A percentile compares a stretch with the other conserved stretches of the same genome.
Evolutionary conservation across 2,113 vertebrate species (phyloP).

Genomic region (Oenanthe melanoleuca): DNA sequence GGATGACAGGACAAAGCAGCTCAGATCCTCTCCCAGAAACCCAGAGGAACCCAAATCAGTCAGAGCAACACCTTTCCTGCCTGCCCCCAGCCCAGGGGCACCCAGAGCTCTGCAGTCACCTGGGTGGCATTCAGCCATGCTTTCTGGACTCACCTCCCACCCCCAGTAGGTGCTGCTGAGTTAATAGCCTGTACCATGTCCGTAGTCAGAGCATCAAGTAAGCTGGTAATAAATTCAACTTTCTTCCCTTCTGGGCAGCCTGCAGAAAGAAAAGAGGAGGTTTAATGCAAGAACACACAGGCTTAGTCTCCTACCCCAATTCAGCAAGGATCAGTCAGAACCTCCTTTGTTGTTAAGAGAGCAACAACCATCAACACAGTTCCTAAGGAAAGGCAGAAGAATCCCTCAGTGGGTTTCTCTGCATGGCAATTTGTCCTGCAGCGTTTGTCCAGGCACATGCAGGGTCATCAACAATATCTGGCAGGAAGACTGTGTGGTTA

Average conservation of each 20-base stretch:
- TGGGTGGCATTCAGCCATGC: background rate
- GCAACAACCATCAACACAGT: background rate
- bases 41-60: background rate
- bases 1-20: background rate
- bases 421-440: background rate
- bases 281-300: background rate
- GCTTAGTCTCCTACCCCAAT: background rate
- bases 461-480: conserved; percentile 38
- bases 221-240: conserved; percentile 95
- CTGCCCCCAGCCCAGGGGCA: background rate
- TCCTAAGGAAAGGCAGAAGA: conserved; percentile 1
- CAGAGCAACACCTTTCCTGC: background rate
- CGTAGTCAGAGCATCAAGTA: conserved; percentile 95
- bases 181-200: conserved; percentile 99
- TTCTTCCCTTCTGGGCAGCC: conserved; percentile 98
- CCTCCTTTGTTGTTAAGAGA: background rate
- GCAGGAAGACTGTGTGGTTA: background rate
- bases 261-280: conserved; percentile 64
- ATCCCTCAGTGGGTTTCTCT: conserved; percentile 7
- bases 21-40: background rate
- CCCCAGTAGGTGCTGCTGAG: conserved; percentile 92
- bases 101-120: background rate
- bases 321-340: background rate
- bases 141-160: conserved; percentile 89
- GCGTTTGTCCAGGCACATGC: conserved; percentile 30